phyloP scores from a whole-genome alignment of 2,797 vertebrate genomes.

The Merluccius polli region DNA sequence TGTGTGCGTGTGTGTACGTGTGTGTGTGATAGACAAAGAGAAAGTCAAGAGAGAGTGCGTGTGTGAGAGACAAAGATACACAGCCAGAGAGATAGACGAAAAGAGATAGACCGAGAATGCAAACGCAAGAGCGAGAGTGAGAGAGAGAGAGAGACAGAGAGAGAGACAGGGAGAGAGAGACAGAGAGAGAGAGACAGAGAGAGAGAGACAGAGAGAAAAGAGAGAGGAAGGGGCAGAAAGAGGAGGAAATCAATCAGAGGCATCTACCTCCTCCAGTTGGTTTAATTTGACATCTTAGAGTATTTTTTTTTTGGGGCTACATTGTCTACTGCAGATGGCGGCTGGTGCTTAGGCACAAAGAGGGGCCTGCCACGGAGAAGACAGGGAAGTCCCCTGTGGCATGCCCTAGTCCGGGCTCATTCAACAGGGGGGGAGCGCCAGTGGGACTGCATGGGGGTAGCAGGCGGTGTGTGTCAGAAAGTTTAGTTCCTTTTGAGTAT shows the following conservation, averaged over 20 bases:
- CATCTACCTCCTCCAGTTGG: conserved; percentile 56
- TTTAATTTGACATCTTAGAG: conserved; percentile 73
- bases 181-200: conserved; percentile 28
- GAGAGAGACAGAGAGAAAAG: neutral
- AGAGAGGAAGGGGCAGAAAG: conserved; percentile 28
- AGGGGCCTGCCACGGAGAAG: conserved; percentile 48
- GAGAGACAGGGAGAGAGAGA: conserved; percentile 29
- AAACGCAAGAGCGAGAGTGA: conserved; percentile 22
- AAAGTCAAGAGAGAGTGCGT: conserved; percentile 1
- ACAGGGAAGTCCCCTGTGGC: conserved; percentile 54
- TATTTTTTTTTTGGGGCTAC: neutral
- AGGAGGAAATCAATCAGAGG: neutral
- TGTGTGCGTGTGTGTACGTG: no score
- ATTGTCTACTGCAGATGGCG: conserved; percentile 36
- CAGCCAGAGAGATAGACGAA: neutral
- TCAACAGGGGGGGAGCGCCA: neutral
- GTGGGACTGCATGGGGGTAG: conserved; percentile 24
- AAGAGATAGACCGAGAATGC: conserved; percentile 1
- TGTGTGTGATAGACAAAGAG: conserved; percentile 7
- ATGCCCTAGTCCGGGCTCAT: conserved; percentile 46
- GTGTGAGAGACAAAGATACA: conserved; percentile 28
- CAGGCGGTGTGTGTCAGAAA: conserved; percentile 17
- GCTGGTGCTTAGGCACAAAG: conserved; percentile 73
- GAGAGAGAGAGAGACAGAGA: neutral
- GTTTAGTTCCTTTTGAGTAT: neutral